Evolutionary conservation across 2,888 invertebrate genomes (phyloP).

Genomic region (Anthophora plumipes): DNA sequence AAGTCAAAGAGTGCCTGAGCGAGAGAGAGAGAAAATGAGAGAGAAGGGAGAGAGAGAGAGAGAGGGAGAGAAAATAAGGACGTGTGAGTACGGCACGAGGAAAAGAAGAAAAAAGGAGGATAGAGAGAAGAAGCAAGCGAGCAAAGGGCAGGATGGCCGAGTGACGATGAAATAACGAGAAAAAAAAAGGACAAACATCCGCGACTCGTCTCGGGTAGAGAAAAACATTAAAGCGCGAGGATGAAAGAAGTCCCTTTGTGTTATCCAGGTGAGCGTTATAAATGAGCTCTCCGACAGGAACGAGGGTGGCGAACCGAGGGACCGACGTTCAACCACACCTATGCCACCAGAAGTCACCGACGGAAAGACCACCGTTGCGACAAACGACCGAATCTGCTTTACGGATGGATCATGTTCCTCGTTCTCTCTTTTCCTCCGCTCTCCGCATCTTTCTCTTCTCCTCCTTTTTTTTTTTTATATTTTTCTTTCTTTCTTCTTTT

Average conservation of each 20-base stretch:
- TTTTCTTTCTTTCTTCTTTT: not conserved
- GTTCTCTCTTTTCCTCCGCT: not conserved
- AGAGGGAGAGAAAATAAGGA: not conserved
- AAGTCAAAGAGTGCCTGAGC: no score
- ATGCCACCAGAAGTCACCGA: conserved; percentile 74
- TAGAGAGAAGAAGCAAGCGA: conserved; percentile 25
- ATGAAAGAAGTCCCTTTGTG: conserved; percentile 80
- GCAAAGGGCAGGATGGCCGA: conserved; percentile 17
- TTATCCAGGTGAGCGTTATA: conserved; percentile 82
- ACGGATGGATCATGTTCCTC: conserved; percentile 30
- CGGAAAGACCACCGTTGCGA: conserved; percentile 78
- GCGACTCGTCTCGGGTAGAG: conserved; percentile 62
- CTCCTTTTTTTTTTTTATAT: not conserved
- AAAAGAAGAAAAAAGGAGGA: not conserved
- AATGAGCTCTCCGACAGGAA: conserved; percentile 77
- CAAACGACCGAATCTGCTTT: conserved; percentile 56
- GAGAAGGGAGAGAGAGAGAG: no score
- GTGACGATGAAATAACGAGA: conserved; percentile 67
- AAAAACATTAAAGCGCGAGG: conserved; percentile 77
- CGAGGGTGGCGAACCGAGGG: conserved; percentile 63
- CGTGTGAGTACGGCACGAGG: not conserved
- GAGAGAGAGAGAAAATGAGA: no score
- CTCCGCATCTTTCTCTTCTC: no score
- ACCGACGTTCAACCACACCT: conserved; percentile 79
- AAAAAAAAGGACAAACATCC: conserved; percentile 62